phyloP scores from a whole-genome alignment of 64 coral and sea anemone species.

The Montipora capricornis region DNA sequence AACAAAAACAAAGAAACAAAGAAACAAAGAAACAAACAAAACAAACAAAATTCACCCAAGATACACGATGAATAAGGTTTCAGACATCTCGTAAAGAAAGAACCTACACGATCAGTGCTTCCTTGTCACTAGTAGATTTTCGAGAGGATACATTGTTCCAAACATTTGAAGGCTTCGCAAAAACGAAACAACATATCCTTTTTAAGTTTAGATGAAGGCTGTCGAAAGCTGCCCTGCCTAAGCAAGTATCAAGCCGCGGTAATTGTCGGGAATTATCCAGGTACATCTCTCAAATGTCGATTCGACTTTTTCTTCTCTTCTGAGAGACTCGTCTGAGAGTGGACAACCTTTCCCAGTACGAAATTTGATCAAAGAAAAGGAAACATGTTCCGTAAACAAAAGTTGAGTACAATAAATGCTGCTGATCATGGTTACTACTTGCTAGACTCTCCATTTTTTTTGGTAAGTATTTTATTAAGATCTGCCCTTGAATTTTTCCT shows the following conservation, averaged over 20 bases:
- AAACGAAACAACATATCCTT: background rate
- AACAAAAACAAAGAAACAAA: too few relatives aligned
- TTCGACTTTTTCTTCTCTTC: background rate
- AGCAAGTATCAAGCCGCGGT: background rate
- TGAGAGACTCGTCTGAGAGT: background rate
- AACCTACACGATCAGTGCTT: too few relatives aligned
- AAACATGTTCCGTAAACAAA: background rate
- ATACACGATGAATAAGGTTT: too few relatives aligned
- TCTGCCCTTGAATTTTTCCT: constrained; percentile 12
- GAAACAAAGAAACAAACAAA: too few relatives aligned
- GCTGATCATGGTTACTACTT: background rate
- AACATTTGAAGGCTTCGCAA: background rate
- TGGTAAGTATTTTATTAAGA: constrained; percentile 54
- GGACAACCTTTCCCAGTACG: background rate
- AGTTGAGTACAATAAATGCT: background rate
- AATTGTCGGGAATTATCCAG: background rate
- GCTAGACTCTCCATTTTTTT: constrained; percentile 8
- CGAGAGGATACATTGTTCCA: too few relatives aligned
- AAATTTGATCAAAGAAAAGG: background rate
- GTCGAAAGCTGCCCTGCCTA: constrained; percentile 54
- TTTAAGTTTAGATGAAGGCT: background rate
- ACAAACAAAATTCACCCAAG: too few relatives aligned
- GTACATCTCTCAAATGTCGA: background rate
- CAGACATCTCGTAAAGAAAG: too few relatives aligned
- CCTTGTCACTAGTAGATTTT: too few relatives aligned